Conservation (phyloP, 2,113 vertebrate species). For the Equus quagga region DNA sequence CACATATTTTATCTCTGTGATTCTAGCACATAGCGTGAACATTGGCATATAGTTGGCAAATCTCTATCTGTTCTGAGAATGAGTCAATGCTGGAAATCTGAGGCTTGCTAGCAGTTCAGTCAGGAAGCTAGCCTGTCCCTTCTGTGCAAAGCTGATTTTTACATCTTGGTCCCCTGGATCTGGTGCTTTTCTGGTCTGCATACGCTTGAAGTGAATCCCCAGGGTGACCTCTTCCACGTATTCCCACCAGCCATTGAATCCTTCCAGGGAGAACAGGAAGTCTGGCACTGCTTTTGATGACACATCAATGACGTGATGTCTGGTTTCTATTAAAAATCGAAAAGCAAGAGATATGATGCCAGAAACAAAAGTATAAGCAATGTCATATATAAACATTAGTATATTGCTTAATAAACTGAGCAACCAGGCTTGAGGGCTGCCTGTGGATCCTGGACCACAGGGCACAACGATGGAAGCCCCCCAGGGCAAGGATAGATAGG, state of each 20-base stretch:
- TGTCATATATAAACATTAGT: background rate
- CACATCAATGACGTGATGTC: constrained; percentile 75
- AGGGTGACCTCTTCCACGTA: background rate
- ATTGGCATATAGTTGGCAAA: background rate
- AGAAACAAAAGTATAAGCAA: constrained; percentile 60
- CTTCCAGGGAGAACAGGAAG: constrained; percentile 61
- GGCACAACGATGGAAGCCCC: too few species aligned
- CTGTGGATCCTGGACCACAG: background rate
- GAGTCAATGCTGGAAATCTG: background rate
- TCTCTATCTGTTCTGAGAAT: background rate
- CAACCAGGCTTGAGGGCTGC: background rate
- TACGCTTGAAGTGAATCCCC: background rate
- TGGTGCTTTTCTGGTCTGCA: background rate
- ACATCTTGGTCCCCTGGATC: background rate
- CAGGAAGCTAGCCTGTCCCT: background rate
- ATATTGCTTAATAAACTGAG: background rate
- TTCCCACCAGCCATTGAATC: constrained; percentile 39
- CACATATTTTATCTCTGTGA: background rate
- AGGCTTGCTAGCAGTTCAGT: background rate
- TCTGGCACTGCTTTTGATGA: constrained; percentile 69
- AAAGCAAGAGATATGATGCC: constrained; percentile 53
- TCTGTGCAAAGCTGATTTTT: constrained; percentile 5
- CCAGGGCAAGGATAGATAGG: background rate
- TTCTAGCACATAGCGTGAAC: background rate
- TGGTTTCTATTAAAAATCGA: constrained; percentile 75